Percentiles rank a stretch among this genome's conserved stretches.
phyloP scores from a whole-genome alignment of 2,888 invertebrate genomes.

The Choreutis nemorana region DNA sequence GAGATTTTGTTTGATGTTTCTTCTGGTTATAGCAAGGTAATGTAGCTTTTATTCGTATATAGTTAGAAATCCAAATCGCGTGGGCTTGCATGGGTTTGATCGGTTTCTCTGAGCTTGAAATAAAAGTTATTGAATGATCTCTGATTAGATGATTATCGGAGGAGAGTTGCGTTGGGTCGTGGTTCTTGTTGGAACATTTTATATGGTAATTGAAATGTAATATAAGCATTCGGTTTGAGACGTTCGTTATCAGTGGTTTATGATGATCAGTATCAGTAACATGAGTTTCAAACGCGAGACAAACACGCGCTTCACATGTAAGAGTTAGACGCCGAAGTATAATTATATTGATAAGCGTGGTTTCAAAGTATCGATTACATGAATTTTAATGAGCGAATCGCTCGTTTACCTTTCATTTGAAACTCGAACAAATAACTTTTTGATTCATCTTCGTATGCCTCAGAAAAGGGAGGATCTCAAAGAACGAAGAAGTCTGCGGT shows the following conservation, averaged over 20 bases:
- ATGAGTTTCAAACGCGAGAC: constrained; percentile 19
- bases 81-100: constrained; percentile 18
- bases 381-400: constrained; percentile 40
- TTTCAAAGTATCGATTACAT: constrained; percentile 48
- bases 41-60: constrained; percentile 25
- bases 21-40: constrained; percentile 21
- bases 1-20: constrained; percentile 40
- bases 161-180: constrained; percentile 43
- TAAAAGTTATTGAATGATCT: constrained; percentile 61
- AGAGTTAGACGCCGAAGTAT: constrained; percentile 27
- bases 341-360: constrained; percentile 37
- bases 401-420: constrained; percentile 18
- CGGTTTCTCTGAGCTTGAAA: constrained; percentile 29
- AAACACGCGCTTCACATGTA: constrained; percentile 23
- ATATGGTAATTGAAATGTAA: constrained; percentile 64
- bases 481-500: no score
- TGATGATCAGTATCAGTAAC: constrained; percentile 29
- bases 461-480: constrained; percentile 44
- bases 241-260: constrained; percentile 46
- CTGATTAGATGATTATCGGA: constrained; percentile 64
- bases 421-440: no score
- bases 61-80: constrained; percentile 23
- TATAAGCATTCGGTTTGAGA: constrained; percentile 46
- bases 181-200: constrained; percentile 49
- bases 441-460: constrained; percentile 1